phyloP scores from a whole-genome alignment of 1,140 invertebrate genomes.

The Sinonovacula constricta region DNA sequence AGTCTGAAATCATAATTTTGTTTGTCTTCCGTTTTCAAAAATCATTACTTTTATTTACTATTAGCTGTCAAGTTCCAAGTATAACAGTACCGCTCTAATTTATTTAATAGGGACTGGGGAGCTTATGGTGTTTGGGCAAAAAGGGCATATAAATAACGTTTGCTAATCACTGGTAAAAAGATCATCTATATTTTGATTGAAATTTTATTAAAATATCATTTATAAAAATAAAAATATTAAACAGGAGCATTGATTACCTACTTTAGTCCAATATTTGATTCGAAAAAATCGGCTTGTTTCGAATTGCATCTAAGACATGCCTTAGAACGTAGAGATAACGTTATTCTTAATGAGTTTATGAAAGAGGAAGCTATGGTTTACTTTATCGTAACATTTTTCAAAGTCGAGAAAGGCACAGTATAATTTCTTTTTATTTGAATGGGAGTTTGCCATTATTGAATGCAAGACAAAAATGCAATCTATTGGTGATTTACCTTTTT shows the following conservation, averaged over 20 bases:
- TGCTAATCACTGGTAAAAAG: background rate
- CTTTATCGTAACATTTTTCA: slow-evolving; percentile 38
- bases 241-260: background rate
- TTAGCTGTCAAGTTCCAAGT: too few species aligned
- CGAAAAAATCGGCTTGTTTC: background rate
- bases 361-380: too few species aligned
- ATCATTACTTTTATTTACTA: too few species aligned
- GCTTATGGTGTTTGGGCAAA: too few species aligned
- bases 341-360: background rate
- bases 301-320: too few species aligned
- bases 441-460: slow-evolving; percentile 25
- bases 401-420: too few species aligned
- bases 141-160: background rate
- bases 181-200: background rate
- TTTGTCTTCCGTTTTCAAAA: too few species aligned
- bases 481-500: slow-evolving; percentile 10
- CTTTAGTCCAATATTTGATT: background rate
- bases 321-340: background rate
- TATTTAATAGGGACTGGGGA: background rate
- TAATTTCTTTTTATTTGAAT: slow-evolving; percentile 14
- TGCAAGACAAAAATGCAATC: too few species aligned
- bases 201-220: slow-evolving; percentile 7
- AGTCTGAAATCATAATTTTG: too few species aligned
- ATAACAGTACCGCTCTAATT: too few species aligned
- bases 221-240: slow-evolving; percentile 3